These are phyloP conservation scores for Gambusia holbrooki DNA, from an alignment of 2,113 vertebrate species.

Conservation along the genomic window DNA sequence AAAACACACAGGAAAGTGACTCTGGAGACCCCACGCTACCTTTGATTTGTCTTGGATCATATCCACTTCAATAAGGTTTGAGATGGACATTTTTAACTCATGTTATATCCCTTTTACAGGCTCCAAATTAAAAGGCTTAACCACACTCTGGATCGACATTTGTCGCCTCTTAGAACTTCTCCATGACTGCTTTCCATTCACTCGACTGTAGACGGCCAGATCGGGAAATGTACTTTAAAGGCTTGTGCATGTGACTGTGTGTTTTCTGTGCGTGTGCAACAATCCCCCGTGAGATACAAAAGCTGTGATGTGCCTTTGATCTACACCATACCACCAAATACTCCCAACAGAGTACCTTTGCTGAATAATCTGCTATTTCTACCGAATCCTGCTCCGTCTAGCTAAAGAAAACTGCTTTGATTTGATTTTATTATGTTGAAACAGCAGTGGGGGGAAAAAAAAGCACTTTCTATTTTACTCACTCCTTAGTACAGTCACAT, in stretches of 20 bases:
- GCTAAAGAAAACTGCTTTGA: constrained; percentile 64
- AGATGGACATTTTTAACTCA: constrained; percentile 88
- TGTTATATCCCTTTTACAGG: constrained; percentile 91
- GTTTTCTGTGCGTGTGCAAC: constrained; percentile 69
- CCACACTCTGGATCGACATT: constrained; percentile 83
- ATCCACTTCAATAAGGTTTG: constrained; percentile 94
- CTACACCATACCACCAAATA: constrained; percentile 67
- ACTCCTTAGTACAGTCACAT: constrained; percentile 65
- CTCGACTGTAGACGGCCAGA: constrained; percentile 61
- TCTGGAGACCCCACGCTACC: constrained; percentile 83
- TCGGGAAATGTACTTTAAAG: constrained; percentile 54
- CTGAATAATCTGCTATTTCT: constrained; percentile 66
- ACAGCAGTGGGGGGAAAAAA: constrained; percentile 61
- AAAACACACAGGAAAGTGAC: constrained; percentile 79
- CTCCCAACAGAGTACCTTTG: constrained; percentile 53
- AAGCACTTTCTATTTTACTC: constrained; percentile 75
- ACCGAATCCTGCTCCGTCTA: constrained; percentile 63
- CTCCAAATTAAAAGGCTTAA: constrained; percentile 71
- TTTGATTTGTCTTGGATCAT: constrained; percentile 89
- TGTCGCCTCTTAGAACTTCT: constrained; percentile 85
- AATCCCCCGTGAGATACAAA: constrained; percentile 68
- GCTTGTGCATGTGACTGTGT: constrained; percentile 65
- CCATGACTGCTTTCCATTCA: constrained; percentile 88
- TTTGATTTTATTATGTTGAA: constrained; percentile 65
- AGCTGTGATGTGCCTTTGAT: constrained; percentile 76